Conservation (phyloP, 1,140 invertebrate genomes). For the Pantala flavescens region DNA sequence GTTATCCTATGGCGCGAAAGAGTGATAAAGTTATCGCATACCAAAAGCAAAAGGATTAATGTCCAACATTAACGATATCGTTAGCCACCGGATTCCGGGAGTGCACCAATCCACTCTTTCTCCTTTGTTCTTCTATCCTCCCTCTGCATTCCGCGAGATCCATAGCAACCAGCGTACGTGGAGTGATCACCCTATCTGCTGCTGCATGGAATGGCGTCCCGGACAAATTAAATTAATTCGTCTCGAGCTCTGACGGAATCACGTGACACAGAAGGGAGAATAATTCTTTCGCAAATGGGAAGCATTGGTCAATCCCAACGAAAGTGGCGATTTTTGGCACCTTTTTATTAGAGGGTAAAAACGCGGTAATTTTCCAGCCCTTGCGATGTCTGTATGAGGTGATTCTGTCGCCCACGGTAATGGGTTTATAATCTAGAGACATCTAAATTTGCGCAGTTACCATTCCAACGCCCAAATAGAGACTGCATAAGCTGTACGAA, state of each 20-base stretch:
- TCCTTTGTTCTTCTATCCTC: not conserved
- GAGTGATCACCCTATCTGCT: not conserved
- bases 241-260: not conserved
- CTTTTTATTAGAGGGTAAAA: too few relatives aligned
- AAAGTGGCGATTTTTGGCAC: too few relatives aligned
- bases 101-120: not conserved
- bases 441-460: too few relatives aligned
- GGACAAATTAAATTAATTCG: conserved; percentile 7
- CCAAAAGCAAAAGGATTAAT: conserved; percentile 7
- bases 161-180: not conserved
- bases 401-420: too few relatives aligned
- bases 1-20: not conserved
- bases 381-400: too few relatives aligned
- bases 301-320: too few relatives aligned
- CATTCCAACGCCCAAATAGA: too few relatives aligned
- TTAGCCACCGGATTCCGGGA: not conserved
- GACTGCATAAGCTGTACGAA: too few relatives aligned
- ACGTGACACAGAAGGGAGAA: too few relatives aligned
- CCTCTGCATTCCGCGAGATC: not conserved
- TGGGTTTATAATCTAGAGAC: too few relatives aligned
- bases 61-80: conserved; percentile 1
- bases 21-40: not conserved
- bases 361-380: too few relatives aligned
- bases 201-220: not conserved
- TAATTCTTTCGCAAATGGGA: too few relatives aligned